Evolutionary conservation across 2,113 vertebrate genomes (phyloP), one percentile per base, ranked within the genome.

Genomic region (Corythornis vintsioides): DNA sequence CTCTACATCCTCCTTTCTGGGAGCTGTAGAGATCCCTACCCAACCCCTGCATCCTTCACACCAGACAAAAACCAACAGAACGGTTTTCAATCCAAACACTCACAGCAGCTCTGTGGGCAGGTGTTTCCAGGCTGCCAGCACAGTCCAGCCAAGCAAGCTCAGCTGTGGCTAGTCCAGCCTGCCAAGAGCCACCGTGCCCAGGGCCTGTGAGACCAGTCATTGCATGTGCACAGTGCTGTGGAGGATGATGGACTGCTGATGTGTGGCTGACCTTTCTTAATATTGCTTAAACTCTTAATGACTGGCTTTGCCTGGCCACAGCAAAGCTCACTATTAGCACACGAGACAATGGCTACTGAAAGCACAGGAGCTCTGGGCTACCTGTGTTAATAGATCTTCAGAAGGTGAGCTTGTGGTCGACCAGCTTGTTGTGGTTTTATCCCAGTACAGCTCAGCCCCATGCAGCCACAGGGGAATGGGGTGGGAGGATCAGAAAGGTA

Each of bases 271-370:
- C 87, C 89, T 92, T 88, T 59, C 77, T 71, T 67, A 67, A 75
- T 90, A 78, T 60, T 95, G 61, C 91, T 72, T 63, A 67, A 93
- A 67, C 40, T 67, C 70, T 94, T 88, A 86, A 79, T 89, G 74
- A 38, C 31, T 89, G 72, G 84, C 21, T 87, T 70, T 80, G 53
- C 29, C 45, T 65, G 60, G 64, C 94, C 91, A 89, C 94, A 92
- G 90, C 82, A 94, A 95, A 95, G 89, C 78, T 59, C 94, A 43
- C 50, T 67, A 94, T 66, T 84, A 85, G 70, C 47, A 79, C 42
- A 25, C 75, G 42, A 92, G 59, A 89, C 63, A 63, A 65, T 13
- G 48, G 83, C 66, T 82, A 66, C 71, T 75, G 42, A 81, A 86
- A 61, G 42, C 80, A 87, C 19, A 29, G 55, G 70, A 93, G 53